Base-by-base conservation (phyloP, 2,797 vertebrate species). In the Sebastolobus altivelis region DNA sequence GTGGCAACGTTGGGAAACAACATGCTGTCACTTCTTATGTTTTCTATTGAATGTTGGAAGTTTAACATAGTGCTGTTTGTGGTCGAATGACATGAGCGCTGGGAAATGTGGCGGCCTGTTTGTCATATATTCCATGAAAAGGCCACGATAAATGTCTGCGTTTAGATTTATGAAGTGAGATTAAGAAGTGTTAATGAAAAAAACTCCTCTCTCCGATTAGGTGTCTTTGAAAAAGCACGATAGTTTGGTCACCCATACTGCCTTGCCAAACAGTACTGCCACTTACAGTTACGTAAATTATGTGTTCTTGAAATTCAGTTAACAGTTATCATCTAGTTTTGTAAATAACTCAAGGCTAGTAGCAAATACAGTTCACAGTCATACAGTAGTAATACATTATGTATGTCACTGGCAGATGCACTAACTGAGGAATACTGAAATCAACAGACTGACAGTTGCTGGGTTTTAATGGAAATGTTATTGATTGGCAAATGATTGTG, bases 401-500 rank as follows among this genome's bases (percentile, higher is more conserved):
- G 52, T 20, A 18, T 76, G 65, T 65, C 20, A 60, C 1, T 55
- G 12, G 16, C 27, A 25, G 67, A 37, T 73, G 65, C 37, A 67
- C 54, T 56, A 22, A 43, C 27, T 38, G 60, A 65, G 25, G 52
- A 76, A 38, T 8, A 12, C 2, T 55, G 18, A 40, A 65, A 74
- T 59, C 38, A 61, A 56, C 68, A 52, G 33, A 54, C 43, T 66
- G 71, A n/a, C 46, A 35, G 74, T 56, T 67, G 16, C 62, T 81
- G 79, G 31, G 40, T 46, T 77, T 56, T 65, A 75, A 72, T 77
- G 68, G 65, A 63, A 77, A 79, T 87, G 69, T 22, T 87, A 92
- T 91, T 83, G 91, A 90, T 91, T 78, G 22, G 75, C 59, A 67
- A 77, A 60, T 80, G 79, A 77, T 40, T 73, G 61, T 29, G 69